Evolutionary conservation across 1,140 invertebrate species (phyloP), one percentile per base, ranked within the genome.

Genomic region (Diuraphis noxia): DNA sequence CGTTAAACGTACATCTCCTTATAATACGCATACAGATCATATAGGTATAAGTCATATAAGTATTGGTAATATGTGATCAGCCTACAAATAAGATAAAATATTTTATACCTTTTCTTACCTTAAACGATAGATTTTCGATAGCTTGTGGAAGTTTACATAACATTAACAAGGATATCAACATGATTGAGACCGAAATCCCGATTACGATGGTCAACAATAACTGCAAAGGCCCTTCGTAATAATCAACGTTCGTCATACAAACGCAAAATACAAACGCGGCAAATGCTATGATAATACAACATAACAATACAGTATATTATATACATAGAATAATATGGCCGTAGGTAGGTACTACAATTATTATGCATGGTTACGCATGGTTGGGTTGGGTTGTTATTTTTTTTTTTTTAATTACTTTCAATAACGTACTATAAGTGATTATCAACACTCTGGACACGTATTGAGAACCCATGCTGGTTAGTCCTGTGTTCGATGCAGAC

Each of bases 91-190:
- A 34, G 5, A 5, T 2, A n/a, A n/a, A 72, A n/a, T n/a, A 17
- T 72, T 4, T 72, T 72, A 17, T 77, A 88, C 10, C 5, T 2
- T 56, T 25, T 52, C 41, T 79, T 79, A 82, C 77, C 21, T 52
- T 91, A 13, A 91, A 91, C 21, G 72, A 52, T 21, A 91, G 36
- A 6, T 8, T 91, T 40, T 91, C 89, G 13, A 40, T 7, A 1
- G 77, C 89, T 82, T 91, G 72, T 38, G 89, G 89, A 38, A 91
- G 46, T 49, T 34, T 46, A 25, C 34, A 34, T 25, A 91, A 52
- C 63, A 81, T 43, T 1, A 79, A 8, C 43, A 81, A 13, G n/a
- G 34, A 19, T 38, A 82, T 13, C 9, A 82, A 7, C 30, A 81
- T 21, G 25, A 40, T 10, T 30, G 1, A 23, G 13, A n/a, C 25